Conservation (phyloP, 2,113 vertebrate species). For the Nansenia antarctica region DNA sequence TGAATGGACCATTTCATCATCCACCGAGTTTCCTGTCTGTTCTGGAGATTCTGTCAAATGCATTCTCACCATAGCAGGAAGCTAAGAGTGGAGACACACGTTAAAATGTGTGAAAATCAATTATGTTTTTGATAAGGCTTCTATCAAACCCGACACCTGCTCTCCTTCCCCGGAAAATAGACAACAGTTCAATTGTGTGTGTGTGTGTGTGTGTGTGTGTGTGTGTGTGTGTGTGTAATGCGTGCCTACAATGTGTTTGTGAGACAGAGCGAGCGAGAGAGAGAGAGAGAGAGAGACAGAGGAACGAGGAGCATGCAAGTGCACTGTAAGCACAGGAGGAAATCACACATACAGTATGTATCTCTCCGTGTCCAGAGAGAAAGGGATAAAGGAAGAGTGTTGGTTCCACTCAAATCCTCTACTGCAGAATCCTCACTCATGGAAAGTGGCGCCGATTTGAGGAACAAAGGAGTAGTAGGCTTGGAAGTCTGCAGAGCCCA, state of each 20-base stretch:
- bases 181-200: background rate
- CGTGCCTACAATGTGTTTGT: background rate
- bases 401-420: conserved; percentile 30
- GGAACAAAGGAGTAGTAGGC: background rate
- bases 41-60: conserved; percentile 35
- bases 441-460: background rate
- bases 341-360: background rate
- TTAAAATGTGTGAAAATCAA: conserved; percentile 51
- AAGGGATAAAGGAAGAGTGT: conserved; percentile 1
- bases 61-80: conserved; percentile 8
- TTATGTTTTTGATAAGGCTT: conserved; percentile 48
- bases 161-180: conserved; percentile 39
- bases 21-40: conserved; percentile 33
- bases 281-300: background rate
- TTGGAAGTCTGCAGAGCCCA: conserved; percentile 2
- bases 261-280: background rate
- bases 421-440: background rate
- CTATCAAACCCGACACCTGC: conserved; percentile 51
- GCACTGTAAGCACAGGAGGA: background rate
- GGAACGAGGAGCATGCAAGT: background rate
- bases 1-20: conserved; percentile 45
- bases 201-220: background rate
- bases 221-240: background rate
- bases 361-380: background rate
- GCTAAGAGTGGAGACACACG: conserved; percentile 17